Percentiles rank a stretch among this genome's conserved stretches.
phyloP scores from a whole-genome alignment of 2,113 vertebrate species.

The Nothocercus julius region DNA sequence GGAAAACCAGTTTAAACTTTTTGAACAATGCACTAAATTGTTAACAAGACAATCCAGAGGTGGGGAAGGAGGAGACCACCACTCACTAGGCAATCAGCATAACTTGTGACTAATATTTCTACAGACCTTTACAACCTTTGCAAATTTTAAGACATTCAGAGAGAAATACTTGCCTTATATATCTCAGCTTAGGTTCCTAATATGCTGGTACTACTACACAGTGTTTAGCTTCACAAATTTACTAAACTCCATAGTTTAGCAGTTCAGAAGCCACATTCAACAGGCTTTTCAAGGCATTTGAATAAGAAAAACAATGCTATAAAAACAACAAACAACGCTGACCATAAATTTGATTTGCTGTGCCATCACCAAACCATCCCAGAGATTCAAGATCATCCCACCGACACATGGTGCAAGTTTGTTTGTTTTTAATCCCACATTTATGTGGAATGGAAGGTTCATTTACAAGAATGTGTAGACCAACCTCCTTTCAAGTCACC shows the following conservation, averaged over 20 bases:
- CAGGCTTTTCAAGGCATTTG: neutral
- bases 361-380: neutral
- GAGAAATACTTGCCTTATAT: neutral
- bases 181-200: neutral
- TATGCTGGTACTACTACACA: neutral
- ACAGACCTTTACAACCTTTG: neutral
- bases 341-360: neutral
- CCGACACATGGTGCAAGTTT: rapidly evolving
- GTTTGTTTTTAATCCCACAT: neutral
- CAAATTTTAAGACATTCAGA: neutral
- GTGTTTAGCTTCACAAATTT: neutral
- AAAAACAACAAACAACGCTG: neutral
- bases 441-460: neutral
- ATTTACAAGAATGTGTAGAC: neutral
- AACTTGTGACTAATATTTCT: neutral
- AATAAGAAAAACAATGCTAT: neutral
- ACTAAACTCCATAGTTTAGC: neutral
- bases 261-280: neutral
- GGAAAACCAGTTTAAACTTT: neutral
- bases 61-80: neutral
- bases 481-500: neutral
- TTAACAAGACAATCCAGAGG: neutral
- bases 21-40: neutral
- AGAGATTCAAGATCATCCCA: neutral
- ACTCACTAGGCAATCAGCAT: neutral